Percentiles rank a stretch among this genome's conserved stretches.
phyloP scores from a whole-genome alignment of 1,140 invertebrate genomes.

The Phocides pigmalion region DNA sequence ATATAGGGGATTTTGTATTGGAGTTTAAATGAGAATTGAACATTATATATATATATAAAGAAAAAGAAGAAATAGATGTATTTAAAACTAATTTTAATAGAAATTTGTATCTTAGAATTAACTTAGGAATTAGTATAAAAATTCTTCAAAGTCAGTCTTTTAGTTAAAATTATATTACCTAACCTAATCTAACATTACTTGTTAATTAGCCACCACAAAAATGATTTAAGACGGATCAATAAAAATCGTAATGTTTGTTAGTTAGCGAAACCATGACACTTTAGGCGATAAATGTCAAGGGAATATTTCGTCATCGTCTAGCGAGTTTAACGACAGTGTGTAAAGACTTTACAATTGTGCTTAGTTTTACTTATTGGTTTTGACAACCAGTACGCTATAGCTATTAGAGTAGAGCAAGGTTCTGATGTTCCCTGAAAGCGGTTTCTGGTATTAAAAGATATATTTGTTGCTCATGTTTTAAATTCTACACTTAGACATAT shows the following conservation, averaged over 20 bases:
- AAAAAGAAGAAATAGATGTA: no score
- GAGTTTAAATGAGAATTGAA: no score
- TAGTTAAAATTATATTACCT: no score
- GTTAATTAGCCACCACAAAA: background rate
- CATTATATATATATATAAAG: no score
- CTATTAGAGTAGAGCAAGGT: background rate
- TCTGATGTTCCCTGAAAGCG: background rate
- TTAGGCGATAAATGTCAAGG: slow-evolving; percentile 12
- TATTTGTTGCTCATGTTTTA: no score
- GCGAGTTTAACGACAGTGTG: slow-evolving; percentile 8
- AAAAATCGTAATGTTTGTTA: background rate
- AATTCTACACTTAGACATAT: no score
- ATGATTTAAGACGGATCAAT: background rate
- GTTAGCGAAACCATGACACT: background rate
- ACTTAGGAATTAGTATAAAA: no score
- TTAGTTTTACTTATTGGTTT: background rate
- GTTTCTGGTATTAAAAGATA: no score
- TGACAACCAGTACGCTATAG: background rate
- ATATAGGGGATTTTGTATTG: no score
- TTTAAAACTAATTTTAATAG: no score
- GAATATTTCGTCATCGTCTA: slow-evolving; percentile 5
- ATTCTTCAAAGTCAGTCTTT: no score
- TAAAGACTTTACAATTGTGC: background rate
- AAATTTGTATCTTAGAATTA: no score
- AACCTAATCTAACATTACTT: background rate